phyloP scores from a whole-genome alignment of 1,140 invertebrate genomes.

The Aphelenchoides besseyi region DNA sequence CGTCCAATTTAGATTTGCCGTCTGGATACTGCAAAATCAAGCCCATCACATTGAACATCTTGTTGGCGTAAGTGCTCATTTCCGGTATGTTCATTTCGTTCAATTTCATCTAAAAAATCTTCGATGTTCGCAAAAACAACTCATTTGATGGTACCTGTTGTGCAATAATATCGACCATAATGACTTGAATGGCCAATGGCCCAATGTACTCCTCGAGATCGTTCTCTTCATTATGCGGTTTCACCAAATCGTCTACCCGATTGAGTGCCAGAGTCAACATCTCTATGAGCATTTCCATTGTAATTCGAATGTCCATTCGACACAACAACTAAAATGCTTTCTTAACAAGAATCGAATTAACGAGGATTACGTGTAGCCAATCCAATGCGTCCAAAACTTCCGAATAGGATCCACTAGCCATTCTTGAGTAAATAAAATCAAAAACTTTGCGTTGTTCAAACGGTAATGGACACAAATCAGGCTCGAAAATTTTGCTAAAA shows the following conservation, averaged over 20 bases:
- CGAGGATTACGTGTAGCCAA: slow-evolving; percentile 79
- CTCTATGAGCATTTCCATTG: slow-evolving; percentile 77
- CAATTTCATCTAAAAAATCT: slow-evolving; percentile 75
- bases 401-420: slow-evolving; percentile 77
- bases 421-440: slow-evolving; percentile 82
- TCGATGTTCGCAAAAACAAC: background rate
- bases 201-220: slow-evolving; percentile 68
- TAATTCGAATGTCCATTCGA: slow-evolving; percentile 81
- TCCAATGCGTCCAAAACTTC: slow-evolving; percentile 87
- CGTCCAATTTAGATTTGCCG: slow-evolving; percentile 73
- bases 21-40: slow-evolving; percentile 70
- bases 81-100: slow-evolving; percentile 81
- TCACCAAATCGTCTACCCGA: slow-evolving; percentile 68
- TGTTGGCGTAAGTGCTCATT: slow-evolving; percentile 59
- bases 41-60: slow-evolving; percentile 49
- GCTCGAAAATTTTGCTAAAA: slow-evolving; percentile 88
- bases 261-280: slow-evolving; percentile 79
- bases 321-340: slow-evolving; percentile 76
- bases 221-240: slow-evolving; percentile 69
- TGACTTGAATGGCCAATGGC: slow-evolving; percentile 77
- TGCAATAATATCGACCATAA: slow-evolving; percentile 89
- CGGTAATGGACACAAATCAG: slow-evolving; percentile 87
- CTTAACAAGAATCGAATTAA: slow-evolving; percentile 39
- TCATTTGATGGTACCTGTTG: slow-evolving; percentile 74
- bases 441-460: slow-evolving; percentile 91